Evolutionary conservation across 2,797 vertebrate genomes (phyloP).

Genomic region (Aulostomus chinensis): DNA sequence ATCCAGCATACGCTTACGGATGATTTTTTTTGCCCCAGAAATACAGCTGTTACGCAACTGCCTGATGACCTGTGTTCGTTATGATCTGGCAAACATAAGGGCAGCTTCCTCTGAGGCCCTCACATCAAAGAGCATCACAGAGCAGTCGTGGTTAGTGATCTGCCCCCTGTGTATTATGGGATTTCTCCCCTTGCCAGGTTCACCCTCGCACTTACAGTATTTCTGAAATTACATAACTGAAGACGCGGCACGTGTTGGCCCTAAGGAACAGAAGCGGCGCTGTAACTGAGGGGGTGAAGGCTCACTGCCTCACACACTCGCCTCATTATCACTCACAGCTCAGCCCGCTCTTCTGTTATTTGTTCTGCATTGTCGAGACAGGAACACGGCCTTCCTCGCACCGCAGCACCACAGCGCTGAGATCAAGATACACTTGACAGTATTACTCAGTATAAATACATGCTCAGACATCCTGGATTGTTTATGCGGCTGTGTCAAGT

Average conservation of each 20-base stretch:
- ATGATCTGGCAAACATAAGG: constrained; percentile 14
- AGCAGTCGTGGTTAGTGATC: too few species aligned
- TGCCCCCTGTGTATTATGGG: too few species aligned
- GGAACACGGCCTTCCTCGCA: constrained; percentile 23
- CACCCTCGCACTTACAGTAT: neutral
- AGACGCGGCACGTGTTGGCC: constrained; percentile 27
- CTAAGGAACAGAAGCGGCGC: constrained; percentile 9
- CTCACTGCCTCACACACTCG: constrained; percentile 10
- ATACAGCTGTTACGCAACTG: constrained; percentile 40
- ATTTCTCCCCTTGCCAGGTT: too few species aligned
- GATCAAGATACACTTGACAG: too few species aligned
- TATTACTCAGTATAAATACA: too few species aligned
- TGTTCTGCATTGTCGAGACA: constrained; percentile 21
- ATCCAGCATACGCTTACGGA: neutral
- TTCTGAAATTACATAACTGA: constrained; percentile 48
- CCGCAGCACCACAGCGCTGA: too few species aligned
- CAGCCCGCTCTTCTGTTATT: constrained; percentile 7
- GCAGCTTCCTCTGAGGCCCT: constrained; percentile 8
- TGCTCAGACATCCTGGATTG: too few species aligned
- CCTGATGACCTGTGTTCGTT: constrained; percentile 19
- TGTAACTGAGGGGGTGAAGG: constrained; percentile 12
- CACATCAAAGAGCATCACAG: constrained; percentile 10
- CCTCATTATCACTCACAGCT: constrained; percentile 26
- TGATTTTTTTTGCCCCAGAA: constrained; percentile 23
- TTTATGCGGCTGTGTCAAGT: too few species aligned